phyloP scores from a whole-genome alignment of 92 coral and sea anemone genomes.

The Porites divaricata region DNA sequence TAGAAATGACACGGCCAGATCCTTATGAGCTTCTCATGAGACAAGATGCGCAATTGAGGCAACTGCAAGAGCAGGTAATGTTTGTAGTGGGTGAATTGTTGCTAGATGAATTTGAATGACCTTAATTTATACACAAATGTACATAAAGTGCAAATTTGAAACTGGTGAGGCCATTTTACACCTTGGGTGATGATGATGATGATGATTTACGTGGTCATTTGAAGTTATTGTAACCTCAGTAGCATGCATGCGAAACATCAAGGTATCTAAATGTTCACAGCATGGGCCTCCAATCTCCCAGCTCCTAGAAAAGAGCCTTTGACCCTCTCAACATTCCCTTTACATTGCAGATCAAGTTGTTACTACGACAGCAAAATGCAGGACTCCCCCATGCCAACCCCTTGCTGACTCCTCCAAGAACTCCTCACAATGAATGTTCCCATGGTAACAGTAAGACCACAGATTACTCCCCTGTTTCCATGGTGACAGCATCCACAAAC shows the following conservation, averaged over 20 bases:
- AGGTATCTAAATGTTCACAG: too few species aligned
- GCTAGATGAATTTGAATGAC: too few species aligned
- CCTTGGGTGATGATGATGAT: too few species aligned
- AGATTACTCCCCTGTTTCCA: constrained; percentile 24
- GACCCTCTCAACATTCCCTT: neutral
- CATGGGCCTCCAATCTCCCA: too few species aligned
- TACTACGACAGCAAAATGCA: constrained; percentile 64
- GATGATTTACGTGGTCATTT: too few species aligned
- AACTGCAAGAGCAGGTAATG: constrained; percentile 77
- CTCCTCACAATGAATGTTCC: constrained; percentile 51
- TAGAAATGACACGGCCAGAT: constrained; percentile 39
- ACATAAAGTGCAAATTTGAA: neutral
- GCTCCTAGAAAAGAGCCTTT: neutral
- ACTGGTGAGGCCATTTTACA: neutral
- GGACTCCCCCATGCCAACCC: constrained; percentile 42
- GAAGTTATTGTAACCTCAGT: too few species aligned
- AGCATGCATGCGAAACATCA: too few species aligned
- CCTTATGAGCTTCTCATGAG: constrained; percentile 69
- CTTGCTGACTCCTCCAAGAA: constrained; percentile 73
- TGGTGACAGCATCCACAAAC: constrained; percentile 79
- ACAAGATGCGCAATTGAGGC: constrained; percentile 72
- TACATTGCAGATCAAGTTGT: constrained; percentile 59
- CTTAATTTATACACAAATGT: neutral
- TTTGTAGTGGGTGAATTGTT: neutral
- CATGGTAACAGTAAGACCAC: constrained; percentile 18